A percentile compares a stretch with the other conserved stretches of the same genome.
Conservation (phyloP, 2,113 vertebrate genomes). For the Panthera leo region DNA sequence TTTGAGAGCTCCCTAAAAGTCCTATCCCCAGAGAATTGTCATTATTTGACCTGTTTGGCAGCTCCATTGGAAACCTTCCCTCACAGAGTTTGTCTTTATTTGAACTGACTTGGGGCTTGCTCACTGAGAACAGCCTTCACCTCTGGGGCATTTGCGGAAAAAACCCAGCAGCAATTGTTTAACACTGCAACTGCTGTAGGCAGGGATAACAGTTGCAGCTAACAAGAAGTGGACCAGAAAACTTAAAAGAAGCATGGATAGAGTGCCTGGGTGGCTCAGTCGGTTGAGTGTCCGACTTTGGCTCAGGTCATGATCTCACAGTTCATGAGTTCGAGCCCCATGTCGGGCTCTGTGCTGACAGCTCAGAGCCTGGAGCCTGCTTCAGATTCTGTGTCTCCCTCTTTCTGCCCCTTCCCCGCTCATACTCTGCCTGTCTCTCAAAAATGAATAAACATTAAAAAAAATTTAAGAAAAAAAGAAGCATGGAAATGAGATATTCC, state of each 20-base stretch:
- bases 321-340: no score
- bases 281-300: no score
- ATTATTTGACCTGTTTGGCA: conserved; percentile 9
- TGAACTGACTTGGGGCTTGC: background rate
- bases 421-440: no score
- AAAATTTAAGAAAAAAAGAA: background rate
- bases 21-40: background rate
- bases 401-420: no score
- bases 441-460: no score
- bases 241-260: background rate
- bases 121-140: background rate
- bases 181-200: background rate
- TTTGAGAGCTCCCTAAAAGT: background rate
- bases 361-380: no score
- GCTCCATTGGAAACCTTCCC: background rate
- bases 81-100: conserved; percentile 22
- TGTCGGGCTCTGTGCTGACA: no score
- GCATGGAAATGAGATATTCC: background rate
- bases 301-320: no score
- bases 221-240: conserved; percentile 3
- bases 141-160: background rate
- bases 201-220: background rate
- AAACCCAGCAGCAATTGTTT: background rate
- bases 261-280: no score
- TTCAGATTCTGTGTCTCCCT: no score